A percentile compares a stretch with the other conserved stretches of the same genome.
phyloP scores from a whole-genome alignment of 2,888 invertebrate species.

The Girardia tigrina region DNA sequence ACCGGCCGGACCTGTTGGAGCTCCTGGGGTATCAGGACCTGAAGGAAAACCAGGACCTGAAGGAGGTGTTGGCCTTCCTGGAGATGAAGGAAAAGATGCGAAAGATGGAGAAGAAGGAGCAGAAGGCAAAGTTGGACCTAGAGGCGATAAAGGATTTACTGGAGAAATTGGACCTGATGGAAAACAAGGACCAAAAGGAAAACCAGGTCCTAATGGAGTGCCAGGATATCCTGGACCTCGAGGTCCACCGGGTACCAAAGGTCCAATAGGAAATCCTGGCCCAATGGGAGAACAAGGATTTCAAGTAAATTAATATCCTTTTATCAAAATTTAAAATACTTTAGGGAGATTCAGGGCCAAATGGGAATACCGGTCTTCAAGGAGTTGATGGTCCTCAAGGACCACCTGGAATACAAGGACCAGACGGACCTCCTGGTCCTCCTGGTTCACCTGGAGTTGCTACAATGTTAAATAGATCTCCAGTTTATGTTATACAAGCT shows the following conservation, averaged over 20 bases:
- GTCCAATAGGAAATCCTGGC: neutral
- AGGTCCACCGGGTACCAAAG: conserved; percentile 28
- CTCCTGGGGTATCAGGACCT: conserved; percentile 32
- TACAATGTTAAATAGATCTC: neutral
- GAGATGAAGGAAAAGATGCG: conserved; percentile 23
- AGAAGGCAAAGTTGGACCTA: conserved; percentile 35
- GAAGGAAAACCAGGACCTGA: neutral
- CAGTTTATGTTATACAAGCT: neutral
- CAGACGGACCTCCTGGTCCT: conserved; percentile 26
- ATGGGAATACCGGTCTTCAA: conserved; percentile 26
- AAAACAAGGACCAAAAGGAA: conserved; percentile 36
- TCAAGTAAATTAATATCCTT: neutral
- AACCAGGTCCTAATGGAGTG: conserved; percentile 32
- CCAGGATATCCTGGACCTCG: conserved; percentile 34
- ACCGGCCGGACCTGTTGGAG: conserved; percentile 37
- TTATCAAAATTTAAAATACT: neutral
- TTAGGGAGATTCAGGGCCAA: neutral
- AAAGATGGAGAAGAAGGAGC: conserved; percentile 16
- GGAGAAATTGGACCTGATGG: conserved; percentile 37
- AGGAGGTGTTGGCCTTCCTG: neutral
- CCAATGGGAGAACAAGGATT: neutral
- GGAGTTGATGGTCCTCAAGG: conserved; percentile 33
- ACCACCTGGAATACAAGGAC: neutral
- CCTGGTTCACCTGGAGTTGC: conserved; percentile 27
- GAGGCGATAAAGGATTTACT: conserved; percentile 36